These are phyloP conservation scores for Actinopyga echinites DNA, from an alignment of 53 echinoderm and acorn worm genomes.

Conservation along the genomic window DNA sequence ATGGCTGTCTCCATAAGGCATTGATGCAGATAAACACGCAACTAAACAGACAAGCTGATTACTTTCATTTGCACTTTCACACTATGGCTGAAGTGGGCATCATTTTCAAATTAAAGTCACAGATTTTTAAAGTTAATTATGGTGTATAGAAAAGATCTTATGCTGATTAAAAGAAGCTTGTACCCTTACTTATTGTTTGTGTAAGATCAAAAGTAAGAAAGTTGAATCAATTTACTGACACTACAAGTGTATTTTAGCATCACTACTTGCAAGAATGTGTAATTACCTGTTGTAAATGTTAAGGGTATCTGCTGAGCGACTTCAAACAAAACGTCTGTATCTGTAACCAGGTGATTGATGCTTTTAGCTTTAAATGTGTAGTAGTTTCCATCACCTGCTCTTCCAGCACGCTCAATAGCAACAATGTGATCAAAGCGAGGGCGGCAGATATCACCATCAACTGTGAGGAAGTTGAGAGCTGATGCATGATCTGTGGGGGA, in stretches of 20 bases:
- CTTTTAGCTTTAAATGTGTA: conserved; percentile 54
- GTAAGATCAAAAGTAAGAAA: no score
- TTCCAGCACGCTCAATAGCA: conserved; percentile 74
- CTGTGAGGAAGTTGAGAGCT: conserved; percentile 47
- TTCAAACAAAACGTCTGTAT: conserved; percentile 71
- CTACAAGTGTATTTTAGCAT: background rate
- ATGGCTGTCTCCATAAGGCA: no score
- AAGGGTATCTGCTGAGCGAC: conserved; percentile 65
- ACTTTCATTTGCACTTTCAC: no score
- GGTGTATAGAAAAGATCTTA: no score
- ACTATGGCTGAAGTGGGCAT: no score
- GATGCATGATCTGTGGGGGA: conserved; percentile 52
- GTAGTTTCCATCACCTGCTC: conserved; percentile 58
- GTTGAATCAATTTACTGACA: no score
- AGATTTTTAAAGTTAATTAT: no score
- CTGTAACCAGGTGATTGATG: conserved; percentile 47
- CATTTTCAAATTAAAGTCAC: no score
- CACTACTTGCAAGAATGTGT: background rate
- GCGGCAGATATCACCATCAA: conserved; percentile 29
- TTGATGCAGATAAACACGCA: no score
- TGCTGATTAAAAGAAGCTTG: no score
- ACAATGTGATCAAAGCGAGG: conserved; percentile 84
- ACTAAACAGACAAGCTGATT: no score
- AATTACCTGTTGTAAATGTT: conserved; percentile 74
- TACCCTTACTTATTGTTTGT: no score